Evolutionary conservation across 2,113 vertebrate genomes (phyloP).

Genomic region (Ranitomeya variabilis): DNA sequence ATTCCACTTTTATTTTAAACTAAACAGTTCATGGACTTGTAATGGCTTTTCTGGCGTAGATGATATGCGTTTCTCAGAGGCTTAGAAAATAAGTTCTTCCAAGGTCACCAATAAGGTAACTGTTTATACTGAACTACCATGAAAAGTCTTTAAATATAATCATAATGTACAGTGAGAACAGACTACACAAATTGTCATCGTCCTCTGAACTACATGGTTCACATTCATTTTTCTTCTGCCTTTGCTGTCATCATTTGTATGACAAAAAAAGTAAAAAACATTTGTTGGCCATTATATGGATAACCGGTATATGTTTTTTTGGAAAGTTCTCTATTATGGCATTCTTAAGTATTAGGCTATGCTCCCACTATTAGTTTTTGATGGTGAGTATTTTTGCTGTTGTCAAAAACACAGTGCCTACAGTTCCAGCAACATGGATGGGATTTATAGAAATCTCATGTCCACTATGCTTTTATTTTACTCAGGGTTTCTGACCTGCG

Average conservation of each 20-base stretch:
- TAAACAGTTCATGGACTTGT: slow-evolving; percentile 57
- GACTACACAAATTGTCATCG: slow-evolving; percentile 59
- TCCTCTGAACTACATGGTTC: slow-evolving; percentile 17
- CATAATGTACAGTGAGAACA: slow-evolving; percentile 25
- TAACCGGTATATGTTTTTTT: background rate
- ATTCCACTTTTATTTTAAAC: slow-evolving; percentile 22
- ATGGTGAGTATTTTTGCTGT: no score
- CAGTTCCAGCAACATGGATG: no score
- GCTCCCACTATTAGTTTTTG: no score
- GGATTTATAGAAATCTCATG: no score
- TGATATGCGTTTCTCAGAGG: slow-evolving; percentile 58
- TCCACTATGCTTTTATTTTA: no score
- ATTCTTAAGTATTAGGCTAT: background rate
- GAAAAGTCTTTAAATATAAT: slow-evolving; percentile 59
- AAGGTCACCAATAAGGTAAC: slow-evolving; percentile 64
- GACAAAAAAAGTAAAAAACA: background rate
- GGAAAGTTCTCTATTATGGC: background rate
- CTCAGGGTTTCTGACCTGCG: no score
- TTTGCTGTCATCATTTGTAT: slow-evolving; percentile 43
- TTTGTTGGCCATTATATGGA: background rate
- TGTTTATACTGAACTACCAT: slow-evolving; percentile 62
- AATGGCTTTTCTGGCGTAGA: slow-evolving; percentile 64
- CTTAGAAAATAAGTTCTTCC: slow-evolving; percentile 57
- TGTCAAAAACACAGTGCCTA: no score
- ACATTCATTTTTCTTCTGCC: slow-evolving; percentile 16